These are phyloP conservation scores for Melanargia galathea DNA, from an alignment of 2,888 invertebrate species.

Conservation along the genomic window DNA sequence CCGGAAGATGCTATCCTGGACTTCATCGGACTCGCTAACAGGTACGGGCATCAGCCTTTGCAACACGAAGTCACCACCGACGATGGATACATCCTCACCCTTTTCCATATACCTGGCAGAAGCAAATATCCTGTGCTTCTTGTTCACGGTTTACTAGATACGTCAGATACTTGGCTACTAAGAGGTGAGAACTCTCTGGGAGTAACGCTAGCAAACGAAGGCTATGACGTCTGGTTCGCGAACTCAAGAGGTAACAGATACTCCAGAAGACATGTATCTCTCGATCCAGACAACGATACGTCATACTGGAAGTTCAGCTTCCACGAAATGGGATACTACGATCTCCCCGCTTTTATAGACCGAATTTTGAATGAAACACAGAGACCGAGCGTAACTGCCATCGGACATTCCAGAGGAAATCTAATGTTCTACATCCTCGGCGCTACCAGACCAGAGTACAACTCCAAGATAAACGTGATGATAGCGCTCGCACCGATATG, in stretches of 20 bases:
- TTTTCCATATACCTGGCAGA: conserved; percentile 46
- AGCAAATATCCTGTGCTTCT: conserved; percentile 44
- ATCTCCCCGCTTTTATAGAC: conserved; percentile 84
- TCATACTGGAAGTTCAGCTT: conserved; percentile 80
- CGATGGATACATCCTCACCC: conserved; percentile 50
- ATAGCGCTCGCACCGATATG: conserved; percentile 65
- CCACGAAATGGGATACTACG: conserved; percentile 86
- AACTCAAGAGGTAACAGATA: conserved; percentile 83
- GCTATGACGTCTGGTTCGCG: conserved; percentile 57
- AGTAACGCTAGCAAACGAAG: conserved; percentile 42
- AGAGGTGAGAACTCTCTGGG: conserved; percentile 48
- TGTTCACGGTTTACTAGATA: conserved; percentile 47
- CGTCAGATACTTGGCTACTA: conserved; percentile 47
- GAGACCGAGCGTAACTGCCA: conserved; percentile 56
- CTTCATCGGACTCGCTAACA: conserved; percentile 42
- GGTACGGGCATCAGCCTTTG: conserved; percentile 40
- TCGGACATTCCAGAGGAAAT: conserved; percentile 88
- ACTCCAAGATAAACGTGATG: conserved; percentile 79
- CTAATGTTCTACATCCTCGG: conserved; percentile 81
- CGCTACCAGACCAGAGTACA: conserved; percentile 80
- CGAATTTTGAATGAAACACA: conserved; percentile 58
- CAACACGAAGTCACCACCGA: conserved; percentile 47
- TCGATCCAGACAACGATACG: conserved; percentile 54
- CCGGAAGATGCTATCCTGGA: conserved; percentile 17
- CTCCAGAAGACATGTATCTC: conserved; percentile 71